Base-by-base conservation (phyloP, 2,797 vertebrate genomes). In the Lepilemur ruficaudatus region DNA sequence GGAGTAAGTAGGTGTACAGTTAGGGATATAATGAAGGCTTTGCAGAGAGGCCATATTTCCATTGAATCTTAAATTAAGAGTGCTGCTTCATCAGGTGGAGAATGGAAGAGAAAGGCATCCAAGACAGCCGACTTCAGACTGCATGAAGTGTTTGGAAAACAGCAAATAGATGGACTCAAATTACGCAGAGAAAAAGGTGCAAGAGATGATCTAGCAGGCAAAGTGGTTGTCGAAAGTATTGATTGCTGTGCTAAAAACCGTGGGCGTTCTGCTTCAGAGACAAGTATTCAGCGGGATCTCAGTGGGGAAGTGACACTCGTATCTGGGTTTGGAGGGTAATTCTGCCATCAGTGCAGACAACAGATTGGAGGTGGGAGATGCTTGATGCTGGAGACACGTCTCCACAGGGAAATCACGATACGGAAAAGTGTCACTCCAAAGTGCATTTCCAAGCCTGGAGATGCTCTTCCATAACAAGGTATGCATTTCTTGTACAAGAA, bases 11-110 rank as follows among this genome's bases (percentile, higher is more conserved):
- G 8, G 61, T 28, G 69, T 83, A 48, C 4, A 72, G 57, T 43
- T 78, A 70, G 46, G 41, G 18, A 17, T 32, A 11, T 28, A n/a
- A 63, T 35, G 25, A 67, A 88, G 25, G 65, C 25, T 72, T 76
- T 41, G 30, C n/a, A 83, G 11, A 86, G 13, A 65, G n/a, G 57
- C 30, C 30, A 59, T 43, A 38, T 10, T 90, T 61, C 59, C 52
- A 91, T 0, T 7, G 20, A 78, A 59, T 75, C 93, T 83, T 73
- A 67, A 89, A 78, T 41, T 59, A 67, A 90, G 46, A 72, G 48
- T n/a, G 18, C 8, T 65, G 22, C 41, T 70, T 86, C 38, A 25
- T 63, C 43, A 81, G 41, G 12, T 20, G 32, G 46, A 80, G 43
- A 48, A 72, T 6, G 43, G 8, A 57, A 70, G 12, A 48, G 25